phyloP scores from a whole-genome alignment of 1,140 invertebrate species.

The Rhagoletis pomonella region DNA sequence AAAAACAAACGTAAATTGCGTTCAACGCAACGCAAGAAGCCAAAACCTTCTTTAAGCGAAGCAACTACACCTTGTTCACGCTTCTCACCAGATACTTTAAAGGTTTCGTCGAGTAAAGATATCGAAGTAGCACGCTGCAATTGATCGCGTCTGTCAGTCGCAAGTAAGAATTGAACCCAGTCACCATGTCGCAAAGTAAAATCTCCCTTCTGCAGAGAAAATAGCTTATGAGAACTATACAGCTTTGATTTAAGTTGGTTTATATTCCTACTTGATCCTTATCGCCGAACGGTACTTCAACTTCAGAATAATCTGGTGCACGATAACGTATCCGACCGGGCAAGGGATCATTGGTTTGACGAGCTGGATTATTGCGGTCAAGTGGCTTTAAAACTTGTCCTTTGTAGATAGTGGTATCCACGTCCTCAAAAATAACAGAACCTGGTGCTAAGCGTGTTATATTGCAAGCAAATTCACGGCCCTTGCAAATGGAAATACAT shows the following conservation, averaged over 20 bases:
- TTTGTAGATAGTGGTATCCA: constrained; percentile 88
- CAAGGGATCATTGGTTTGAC: constrained; percentile 85
- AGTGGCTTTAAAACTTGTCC: constrained; percentile 93
- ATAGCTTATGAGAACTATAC: not conserved
- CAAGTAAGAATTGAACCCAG: constrained; percentile 96
- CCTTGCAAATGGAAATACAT: constrained; percentile 76
- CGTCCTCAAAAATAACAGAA: constrained; percentile 97
- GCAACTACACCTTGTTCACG: constrained; percentile 93
- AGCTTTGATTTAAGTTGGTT: not conserved
- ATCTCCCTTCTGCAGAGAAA: constrained; percentile 81
- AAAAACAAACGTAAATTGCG: constrained; percentile 91
- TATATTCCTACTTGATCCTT: constrained; percentile 84
- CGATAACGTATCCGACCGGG: constrained; percentile 90
- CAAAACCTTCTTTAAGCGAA: constrained; percentile 90
- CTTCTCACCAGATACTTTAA: constrained; percentile 90
- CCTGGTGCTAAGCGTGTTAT: constrained; percentile 91
- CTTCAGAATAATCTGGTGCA: constrained; percentile 89
- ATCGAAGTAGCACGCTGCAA: constrained; percentile 95
- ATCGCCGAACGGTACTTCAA: constrained; percentile 96
- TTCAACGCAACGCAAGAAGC: constrained; percentile 91
- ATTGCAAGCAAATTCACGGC: constrained; percentile 96
- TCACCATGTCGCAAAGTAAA: constrained; percentile 95
- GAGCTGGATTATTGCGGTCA: constrained; percentile 82
- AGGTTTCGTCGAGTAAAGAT: constrained; percentile 91
- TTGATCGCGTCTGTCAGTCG: constrained; percentile 94